Evolutionary conservation across 1,140 invertebrate genomes (phyloP), one percentile per base, ranked within the genome.

Genomic region (Cherax quadricarinatus): DNA sequence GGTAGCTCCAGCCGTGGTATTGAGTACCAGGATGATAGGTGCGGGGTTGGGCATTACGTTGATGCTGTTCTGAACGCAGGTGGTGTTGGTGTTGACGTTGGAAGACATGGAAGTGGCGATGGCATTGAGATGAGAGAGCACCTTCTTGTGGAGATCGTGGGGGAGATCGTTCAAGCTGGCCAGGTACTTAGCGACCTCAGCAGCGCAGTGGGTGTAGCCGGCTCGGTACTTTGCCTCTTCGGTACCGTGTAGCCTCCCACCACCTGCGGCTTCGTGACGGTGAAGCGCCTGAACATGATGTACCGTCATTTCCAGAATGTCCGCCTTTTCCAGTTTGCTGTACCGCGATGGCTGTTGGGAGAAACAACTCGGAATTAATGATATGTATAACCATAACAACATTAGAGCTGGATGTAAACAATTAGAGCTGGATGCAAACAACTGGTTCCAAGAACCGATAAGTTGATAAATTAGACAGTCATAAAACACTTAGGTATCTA

Each of bases 381-480:
- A 70, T 10, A 12, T 2, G 2, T 2, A 41, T 41, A 30, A 12
- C 5, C 6, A 41, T 16, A n/a, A 49, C 30, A 60, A 57, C 78
- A 12, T 62, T 30, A 3, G 62, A n/a, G 21, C 5, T 16, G 51
- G 2, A 49, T 14, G 1, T 18, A 12, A 99, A 98, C 0, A 98
- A 98, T 97, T 99, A 98, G n/a, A 95, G 99, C 98, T 79, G 99
- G 95, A 99, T 94, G 99, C 98, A 0, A 98, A 98, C 95, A 99
- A 99, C 95, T 14, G 14, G 10, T 66, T 66, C 18, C 18, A 18
- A 66, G 10, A 66, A 5, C 4, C 10, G 62, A 66, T 0, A 66
- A 66, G 1, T 1, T 16, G 18, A 66, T 14, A 21, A 66, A 9
- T 18, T 18, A 99, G 98, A 53, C 3, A 30, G 12, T n/a, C 7